These are phyloP conservation scores for Pluvialis apricaria DNA, from an alignment of 2,113 vertebrate species.

Conservation along the genomic window DNA sequence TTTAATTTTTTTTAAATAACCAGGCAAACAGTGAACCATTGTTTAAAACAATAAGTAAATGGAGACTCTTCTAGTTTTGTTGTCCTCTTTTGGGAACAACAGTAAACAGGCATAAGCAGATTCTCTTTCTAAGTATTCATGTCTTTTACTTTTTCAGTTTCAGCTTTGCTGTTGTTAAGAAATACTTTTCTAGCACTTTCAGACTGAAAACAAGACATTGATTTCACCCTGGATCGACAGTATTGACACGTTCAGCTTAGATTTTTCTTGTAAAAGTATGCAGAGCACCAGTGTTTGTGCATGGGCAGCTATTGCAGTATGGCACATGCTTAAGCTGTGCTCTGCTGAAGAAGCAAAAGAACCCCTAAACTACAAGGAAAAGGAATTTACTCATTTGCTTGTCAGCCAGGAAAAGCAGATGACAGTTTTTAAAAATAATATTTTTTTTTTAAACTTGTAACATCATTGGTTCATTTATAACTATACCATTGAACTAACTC, in stretches of 20 bases:
- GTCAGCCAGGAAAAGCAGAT: not conserved
- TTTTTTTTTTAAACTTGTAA: not conserved
- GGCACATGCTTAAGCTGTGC: not conserved
- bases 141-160: not conserved
- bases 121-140: not conserved
- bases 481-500: not conserved
- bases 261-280: not conserved
- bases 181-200: not conserved
- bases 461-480: not conserved
- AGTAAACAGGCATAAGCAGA: not conserved
- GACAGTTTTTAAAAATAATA: not conserved
- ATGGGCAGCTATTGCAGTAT: not conserved
- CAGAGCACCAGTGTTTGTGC: not conserved
- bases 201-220: not conserved
- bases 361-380: not conserved
- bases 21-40: not conserved
- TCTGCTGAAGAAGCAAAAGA: not conserved
- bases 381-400: not conserved
- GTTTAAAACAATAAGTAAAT: not conserved
- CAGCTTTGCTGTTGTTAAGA: not conserved
- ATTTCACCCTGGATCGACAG: not conserved
- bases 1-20: not conserved
- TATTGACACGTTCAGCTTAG: accelerated
- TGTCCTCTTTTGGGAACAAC: not conserved
- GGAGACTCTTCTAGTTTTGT: not conserved